Base-by-base conservation (phyloP, 2,888 invertebrate genomes). In the Iphiclides podalirius region DNA sequence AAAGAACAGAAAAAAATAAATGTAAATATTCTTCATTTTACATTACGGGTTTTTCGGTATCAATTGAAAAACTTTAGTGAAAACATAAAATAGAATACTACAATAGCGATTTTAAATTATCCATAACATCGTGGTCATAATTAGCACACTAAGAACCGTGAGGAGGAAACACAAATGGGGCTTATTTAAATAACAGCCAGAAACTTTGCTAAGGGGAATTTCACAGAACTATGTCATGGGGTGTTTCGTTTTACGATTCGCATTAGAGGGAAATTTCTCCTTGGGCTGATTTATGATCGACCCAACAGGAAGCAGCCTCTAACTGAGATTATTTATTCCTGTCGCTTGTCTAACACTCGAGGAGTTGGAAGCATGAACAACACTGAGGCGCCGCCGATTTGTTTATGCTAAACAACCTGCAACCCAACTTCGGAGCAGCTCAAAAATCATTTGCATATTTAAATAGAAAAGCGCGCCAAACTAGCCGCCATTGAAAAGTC, bases 361-460 rank as follows among this genome's bases (percentile, higher is more conserved):
- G 46, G 51, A 52, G 46, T 50, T 39, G 54, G 48, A 52, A 52
- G 52, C 52, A 52, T 57, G 58, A 60, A 62, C 58, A 63, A 59
- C 54, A 57, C 17, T 54, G 61, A 60, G 63, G 56, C 62, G 59
- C 61, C 61, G 52, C 71, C 72, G 74, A 79, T 79, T 81, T 80
- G 79, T 81, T 79, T 80, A 81, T 81, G 80, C 73, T 79, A 79
- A 84, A 74, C 72, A 75, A 75, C 67, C 62, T 74, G 70, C 72
- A 75, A 70, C 72, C 64, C 49, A 76, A 77, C 74, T 74, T 63
- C 58, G 65, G 64, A 66, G 62, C 59, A 61, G 74, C 70, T 78
- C 72, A 73, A 76, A 77, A 82, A 79, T 75, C 60, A 81, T 82
- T 81, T 75, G 64, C 79, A 83, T 82, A 78, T 77, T 75, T 73